Conservation (phyloP, 2,888 invertebrate species). For the Rhagophthalmus giganteus region DNA sequence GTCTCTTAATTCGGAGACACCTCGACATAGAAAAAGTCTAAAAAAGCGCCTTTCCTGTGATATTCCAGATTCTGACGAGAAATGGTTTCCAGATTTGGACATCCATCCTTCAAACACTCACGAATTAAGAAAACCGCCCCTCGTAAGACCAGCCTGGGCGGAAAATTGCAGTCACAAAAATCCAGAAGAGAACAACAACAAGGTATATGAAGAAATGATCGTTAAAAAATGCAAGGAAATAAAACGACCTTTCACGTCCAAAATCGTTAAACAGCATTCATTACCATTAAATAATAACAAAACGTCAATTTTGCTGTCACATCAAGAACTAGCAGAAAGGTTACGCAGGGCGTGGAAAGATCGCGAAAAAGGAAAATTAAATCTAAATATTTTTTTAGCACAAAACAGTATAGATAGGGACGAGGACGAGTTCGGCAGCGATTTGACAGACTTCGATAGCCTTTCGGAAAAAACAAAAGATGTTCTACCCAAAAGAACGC, state of each 20-base stretch:
- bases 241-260: constrained; percentile 37
- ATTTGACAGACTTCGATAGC: constrained; percentile 17
- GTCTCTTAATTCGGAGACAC: constrained; percentile 43
- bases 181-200: constrained; percentile 13
- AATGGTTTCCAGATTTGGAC: constrained; percentile 33
- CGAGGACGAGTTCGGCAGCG: constrained; percentile 24
- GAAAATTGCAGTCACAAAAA: constrained; percentile 28
- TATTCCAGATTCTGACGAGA: constrained; percentile 34
- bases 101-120: constrained; percentile 33
- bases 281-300: no score
- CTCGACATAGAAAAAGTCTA: constrained; percentile 39
- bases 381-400: constrained; percentile 64
- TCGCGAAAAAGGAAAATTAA: constrained; percentile 57
- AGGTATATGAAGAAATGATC: constrained; percentile 44
- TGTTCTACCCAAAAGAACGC: constrained; percentile 35
- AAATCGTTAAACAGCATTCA: constrained; percentile 42
- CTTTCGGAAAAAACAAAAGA: constrained; percentile 47
- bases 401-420: constrained; percentile 54
- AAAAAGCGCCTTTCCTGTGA: constrained; percentile 49
- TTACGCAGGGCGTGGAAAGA: constrained; percentile 58
- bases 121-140: constrained; percentile 32
- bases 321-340: constrained; percentile 58
- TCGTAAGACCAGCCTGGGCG: constrained; percentile 37
- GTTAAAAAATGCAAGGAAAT: constrained; percentile 48
- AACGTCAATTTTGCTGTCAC: constrained; percentile 48